phyloP scores from a whole-genome alignment of 1,140 invertebrate species.

The Drosophila athabasca region DNA sequence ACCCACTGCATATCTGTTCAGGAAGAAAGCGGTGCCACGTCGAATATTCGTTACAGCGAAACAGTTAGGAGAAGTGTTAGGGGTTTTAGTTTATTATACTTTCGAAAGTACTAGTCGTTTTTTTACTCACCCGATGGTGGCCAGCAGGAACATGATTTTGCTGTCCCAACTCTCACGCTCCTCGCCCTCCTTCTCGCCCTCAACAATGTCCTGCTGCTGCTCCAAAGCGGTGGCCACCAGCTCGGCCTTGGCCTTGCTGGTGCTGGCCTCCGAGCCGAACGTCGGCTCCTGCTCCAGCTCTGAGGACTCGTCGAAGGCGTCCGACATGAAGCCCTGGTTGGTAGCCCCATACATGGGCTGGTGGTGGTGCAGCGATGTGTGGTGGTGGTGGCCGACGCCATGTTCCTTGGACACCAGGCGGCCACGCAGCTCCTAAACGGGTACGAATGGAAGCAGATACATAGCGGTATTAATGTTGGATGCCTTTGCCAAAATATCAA shows the following conservation, averaged over 20 bases:
- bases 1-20: constrained; percentile 91
- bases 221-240: constrained; percentile 86
- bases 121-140: constrained; percentile 91
- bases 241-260: constrained; percentile 84
- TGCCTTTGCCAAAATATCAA: background rate
- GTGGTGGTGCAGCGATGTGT: constrained; percentile 78
- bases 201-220: constrained; percentile 88
- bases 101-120: too few species aligned
- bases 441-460: background rate
- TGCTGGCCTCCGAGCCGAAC: constrained; percentile 74
- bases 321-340: constrained; percentile 90
- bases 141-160: constrained; percentile 95
- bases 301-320: constrained; percentile 90
- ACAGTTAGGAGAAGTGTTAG: too few species aligned
- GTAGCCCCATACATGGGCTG: constrained; percentile 91
- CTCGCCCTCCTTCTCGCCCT: constrained; percentile 90
- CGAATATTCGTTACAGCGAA: too few species aligned
- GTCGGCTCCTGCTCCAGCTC: constrained; percentile 83
- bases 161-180: constrained; percentile 97
- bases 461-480: background rate
- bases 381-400: constrained; percentile 83
- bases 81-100: too few species aligned
- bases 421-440: constrained; percentile 87
- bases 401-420: constrained; percentile 91
- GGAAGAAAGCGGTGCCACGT: background rate